Conservation (phyloP, 2,888 invertebrate genomes). For the Tipula vernalis region DNA sequence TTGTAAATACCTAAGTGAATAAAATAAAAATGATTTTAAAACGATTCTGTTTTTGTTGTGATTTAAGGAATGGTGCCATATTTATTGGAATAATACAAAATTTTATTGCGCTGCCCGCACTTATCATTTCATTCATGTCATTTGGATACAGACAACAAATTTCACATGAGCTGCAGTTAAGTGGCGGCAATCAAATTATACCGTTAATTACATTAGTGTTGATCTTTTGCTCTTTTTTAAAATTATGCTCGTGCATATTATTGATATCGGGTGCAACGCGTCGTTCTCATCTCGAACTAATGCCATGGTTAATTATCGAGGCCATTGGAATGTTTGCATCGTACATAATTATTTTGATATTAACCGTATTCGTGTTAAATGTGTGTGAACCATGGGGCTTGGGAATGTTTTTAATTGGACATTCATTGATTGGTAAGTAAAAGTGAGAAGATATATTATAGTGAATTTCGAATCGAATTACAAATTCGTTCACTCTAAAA, state of each 20-base stretch:
- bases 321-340: not conserved
- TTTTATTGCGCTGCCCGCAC: not conserved
- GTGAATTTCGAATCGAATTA: not conserved
- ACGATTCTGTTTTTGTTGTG: not conserved
- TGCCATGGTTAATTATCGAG: not conserved
- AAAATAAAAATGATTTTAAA: not conserved
- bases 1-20: not conserved
- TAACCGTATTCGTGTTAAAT: not conserved
- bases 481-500: no score
- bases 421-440: not conserved
- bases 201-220: not conserved
- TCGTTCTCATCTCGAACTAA: not conserved
- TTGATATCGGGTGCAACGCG: not conserved
- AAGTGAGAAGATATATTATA: no score
- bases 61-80: not conserved
- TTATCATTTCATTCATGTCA: not conserved
- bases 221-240: not conserved
- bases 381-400: not conserved
- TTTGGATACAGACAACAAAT: not conserved
- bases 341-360: not conserved
- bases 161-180: not conserved
- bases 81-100: not conserved
- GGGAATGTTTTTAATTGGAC: not conserved
- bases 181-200: not conserved
- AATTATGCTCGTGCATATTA: not conserved